Base-by-base conservation (phyloP, 2,888 invertebrate genomes). In the Pachydiplax longipennis region DNA sequence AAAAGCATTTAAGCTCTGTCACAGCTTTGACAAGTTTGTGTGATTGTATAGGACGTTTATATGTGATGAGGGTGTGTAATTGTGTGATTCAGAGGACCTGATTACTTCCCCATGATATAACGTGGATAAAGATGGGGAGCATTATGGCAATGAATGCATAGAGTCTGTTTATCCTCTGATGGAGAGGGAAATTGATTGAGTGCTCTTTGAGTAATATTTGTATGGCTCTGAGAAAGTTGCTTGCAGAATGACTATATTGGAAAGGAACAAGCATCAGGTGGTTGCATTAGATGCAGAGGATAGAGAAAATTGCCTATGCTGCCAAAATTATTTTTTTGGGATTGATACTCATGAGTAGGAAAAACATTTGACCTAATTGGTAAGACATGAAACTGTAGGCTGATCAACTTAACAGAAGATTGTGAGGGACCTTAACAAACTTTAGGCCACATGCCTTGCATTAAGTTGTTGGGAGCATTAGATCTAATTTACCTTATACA, bases 11-110 rank as follows among this genome's bases (percentile, higher is more conserved):
- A 58, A 87, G 87, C 87, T 87, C 87, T 87, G 61, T 87, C 61
- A 87, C 87, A 61, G 87, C 87, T 87, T 87, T 87, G 87, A 87
- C 87, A 87, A 87, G 61, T 87, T 87, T 87, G 87, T 87, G 87
- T 87, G 87, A 65, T 65, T 87, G 87, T 87, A 87, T 87, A 87
- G 87, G 61, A 87, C 61, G 87, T 87, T 87, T 87, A 87, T 87
- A 87, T 87, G 87, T 87, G 87, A 35, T n/a, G 87, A 65, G 87
- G 58, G 87, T 37, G 37, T 87, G 87, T 87, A 65, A 37, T 61
- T 37, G 61, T 58, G 58, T 58, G 61, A 37, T 58, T 87, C 12
- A 83, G 83, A 87, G 87, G 87, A 87, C 87, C 37, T 65, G 37
- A 87, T 61, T 31, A 25, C 31, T 73, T 40, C 87, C 87, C 87